Evolutionary conservation across 2,797 vertebrate genomes (phyloP), one percentile per base, ranked within the genome.

Genomic region (Pitangus sulphuratus): DNA sequence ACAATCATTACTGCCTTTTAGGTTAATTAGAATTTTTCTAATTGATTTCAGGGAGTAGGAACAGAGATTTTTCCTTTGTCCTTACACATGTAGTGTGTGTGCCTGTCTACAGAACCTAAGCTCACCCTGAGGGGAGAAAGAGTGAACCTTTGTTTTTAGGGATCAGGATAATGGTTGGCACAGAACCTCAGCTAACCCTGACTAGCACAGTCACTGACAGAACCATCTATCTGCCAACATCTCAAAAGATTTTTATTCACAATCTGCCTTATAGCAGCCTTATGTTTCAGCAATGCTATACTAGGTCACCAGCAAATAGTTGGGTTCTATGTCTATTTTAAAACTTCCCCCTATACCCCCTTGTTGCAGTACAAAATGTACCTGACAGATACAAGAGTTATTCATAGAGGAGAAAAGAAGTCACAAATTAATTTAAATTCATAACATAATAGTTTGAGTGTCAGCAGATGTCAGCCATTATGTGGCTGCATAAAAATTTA

Each of bases 391-490:
- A 61, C 4, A 89, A 53, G 9, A 82, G 25, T 70, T 80, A 82
- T 87, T 44, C 22, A 48, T 51, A 93, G 90, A 77, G 21, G n/a
- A 87, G 54, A 80, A 88, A 95, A 81, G 45, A 71, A 94, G 33
- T 79, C 75, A 94, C 28, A 76, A 79, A 84, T 53, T 1, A 68
- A 89, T 84, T 87, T 58, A 66, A 92, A 96, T 87, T 93, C 20
- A 45, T 87, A 64, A 10, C 40, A 37, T 26, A 48, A 37, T 56
- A 77, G 4, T 58, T 66, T 30, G n/a, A 92, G 45, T 30, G 7
- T 62, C 51, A 62, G 56, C 48, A 89, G 54, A 72, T 85, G 71
- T 51, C 15, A 3, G 44, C 24, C 33, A 70, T 79, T 89, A 74
- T 45, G 51, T 56, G 56, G 15, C 60, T 77, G 54, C 51, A 82